Base-by-base conservation (phyloP, 2,797 vertebrate species). In the Sebastes hubbsi region DNA sequence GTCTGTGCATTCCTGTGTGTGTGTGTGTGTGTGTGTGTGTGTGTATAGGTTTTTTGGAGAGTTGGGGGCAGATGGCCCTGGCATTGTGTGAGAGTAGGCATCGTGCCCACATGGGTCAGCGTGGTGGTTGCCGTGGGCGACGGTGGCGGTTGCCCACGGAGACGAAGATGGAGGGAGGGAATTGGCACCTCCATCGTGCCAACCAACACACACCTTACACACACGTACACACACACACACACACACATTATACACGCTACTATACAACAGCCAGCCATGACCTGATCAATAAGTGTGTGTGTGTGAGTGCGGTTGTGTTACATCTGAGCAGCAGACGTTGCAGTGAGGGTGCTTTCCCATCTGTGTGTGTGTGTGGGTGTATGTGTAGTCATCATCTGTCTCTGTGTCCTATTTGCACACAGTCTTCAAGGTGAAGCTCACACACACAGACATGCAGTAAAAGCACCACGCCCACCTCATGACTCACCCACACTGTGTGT, bases 91-190 rank as follows among this genome's bases (percentile, higher is more conserved):
- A 56, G 79, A 78, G 82, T 61, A 78, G 85, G 87, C 78, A 85
- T 74, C 9, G 7, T 90, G 89, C 89, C 89, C 80, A 78, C 70
- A 58, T 0, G 29, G 80, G 85, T 83, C 79, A 80, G 83, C 64
- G 38, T 87, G 81, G 61, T 87, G 86, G 86, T 91, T 90, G 82
- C 88, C 49, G 46, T 84, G 70, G 83, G 80, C 92, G 89, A 94
- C 95, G 83, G 88, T 81, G 87, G 82, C 92, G 95, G 94, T 94
- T 82, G 80, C 87, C 90, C 82, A 32, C 77, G 14, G 75, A 87
- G 78, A 90, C 77, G 5, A 84, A 82, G 77, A 84, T 80, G 78
- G 87, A 71, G 56, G 77, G 72, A 72, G 86, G 86, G 87, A 83
- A 85, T 66, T 83, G 85, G 76, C 85, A 87, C 36, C 52, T 49